These are phyloP conservation scores for Allochrocebus solatus DNA, from an alignment of 2,797 vertebrate species.

Conservation along the genomic window DNA sequence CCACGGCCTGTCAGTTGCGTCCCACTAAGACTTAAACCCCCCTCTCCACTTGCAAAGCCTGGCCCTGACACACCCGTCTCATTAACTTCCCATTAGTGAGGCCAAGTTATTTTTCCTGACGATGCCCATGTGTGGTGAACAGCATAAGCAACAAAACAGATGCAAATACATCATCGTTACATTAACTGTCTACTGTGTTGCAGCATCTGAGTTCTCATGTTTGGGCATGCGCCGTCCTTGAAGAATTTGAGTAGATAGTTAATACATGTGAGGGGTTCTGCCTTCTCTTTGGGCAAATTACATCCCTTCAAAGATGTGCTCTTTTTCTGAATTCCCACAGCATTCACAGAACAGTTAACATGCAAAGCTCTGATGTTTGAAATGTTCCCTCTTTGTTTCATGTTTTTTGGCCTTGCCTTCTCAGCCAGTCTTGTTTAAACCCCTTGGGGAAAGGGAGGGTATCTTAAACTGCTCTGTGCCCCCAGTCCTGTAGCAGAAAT, in stretches of 20 bases:
- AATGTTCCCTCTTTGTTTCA: background rate
- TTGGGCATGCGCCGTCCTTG: too few species aligned
- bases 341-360: background rate
- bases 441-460: background rate
- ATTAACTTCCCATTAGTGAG: background rate
- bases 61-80: background rate
- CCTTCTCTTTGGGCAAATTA: background rate
- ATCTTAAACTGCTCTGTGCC: background rate
- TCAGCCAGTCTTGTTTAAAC: background rate
- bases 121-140: too few species aligned
- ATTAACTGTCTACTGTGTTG: too few species aligned
- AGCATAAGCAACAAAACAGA: too few species aligned
- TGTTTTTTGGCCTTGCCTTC: background rate
- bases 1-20: background rate
- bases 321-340: conserved; percentile 4
- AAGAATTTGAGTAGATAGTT: background rate
- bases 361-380: background rate
- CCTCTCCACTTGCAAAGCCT: background rate
- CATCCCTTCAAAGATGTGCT: background rate
- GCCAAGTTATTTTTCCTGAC: background rate
- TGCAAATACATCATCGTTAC: too few species aligned
- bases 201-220: too few species aligned
- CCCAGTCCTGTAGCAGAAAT: background rate
- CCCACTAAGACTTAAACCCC: background rate
- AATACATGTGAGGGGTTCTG: background rate